A percentile compares a stretch with the other conserved stretches of the same genome.
Conservation (phyloP, 2,113 vertebrate species). For the Nesospiza acunhae region DNA sequence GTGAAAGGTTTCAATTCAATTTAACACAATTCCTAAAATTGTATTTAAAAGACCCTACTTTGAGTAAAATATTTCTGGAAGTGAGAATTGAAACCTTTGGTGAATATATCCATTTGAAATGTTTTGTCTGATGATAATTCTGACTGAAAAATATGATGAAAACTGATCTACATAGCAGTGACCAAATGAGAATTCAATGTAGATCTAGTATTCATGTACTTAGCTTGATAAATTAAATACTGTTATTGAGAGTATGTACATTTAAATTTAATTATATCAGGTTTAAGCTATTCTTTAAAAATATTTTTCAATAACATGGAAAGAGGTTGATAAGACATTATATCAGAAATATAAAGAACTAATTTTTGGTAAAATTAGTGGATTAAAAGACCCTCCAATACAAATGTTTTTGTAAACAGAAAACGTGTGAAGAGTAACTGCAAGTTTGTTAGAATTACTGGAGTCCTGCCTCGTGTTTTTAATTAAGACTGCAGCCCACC, state of each 20-base stretch:
- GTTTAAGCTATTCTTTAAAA: background rate
- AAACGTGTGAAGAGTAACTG: background rate
- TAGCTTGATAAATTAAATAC: background rate
- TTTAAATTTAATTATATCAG: background rate
- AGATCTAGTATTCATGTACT: background rate
- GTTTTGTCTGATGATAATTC: background rate
- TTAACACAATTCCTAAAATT: background rate
- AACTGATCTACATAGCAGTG: background rate
- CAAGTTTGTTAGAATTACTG: background rate
- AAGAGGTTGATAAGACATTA: background rate
- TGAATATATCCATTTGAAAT: background rate
- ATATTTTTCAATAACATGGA: background rate
- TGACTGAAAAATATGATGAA: background rate
- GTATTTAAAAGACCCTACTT: background rate
- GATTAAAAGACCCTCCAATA: background rate
- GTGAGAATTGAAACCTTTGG: background rate
- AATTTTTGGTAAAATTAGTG: background rate
- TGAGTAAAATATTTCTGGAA: background rate
- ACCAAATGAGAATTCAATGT: background rate
- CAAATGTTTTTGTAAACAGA: background rate
- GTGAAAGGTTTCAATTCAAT: background rate
- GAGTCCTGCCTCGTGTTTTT: background rate
- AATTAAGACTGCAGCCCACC: background rate
- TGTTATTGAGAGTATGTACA: background rate
- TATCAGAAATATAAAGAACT: background rate